A percentile compares a stretch with the other conserved stretches of the same genome.
Evolutionary conservation across 2,888 invertebrate genomes (phyloP).

Genomic region (Leucoptera coffeella): DNA sequence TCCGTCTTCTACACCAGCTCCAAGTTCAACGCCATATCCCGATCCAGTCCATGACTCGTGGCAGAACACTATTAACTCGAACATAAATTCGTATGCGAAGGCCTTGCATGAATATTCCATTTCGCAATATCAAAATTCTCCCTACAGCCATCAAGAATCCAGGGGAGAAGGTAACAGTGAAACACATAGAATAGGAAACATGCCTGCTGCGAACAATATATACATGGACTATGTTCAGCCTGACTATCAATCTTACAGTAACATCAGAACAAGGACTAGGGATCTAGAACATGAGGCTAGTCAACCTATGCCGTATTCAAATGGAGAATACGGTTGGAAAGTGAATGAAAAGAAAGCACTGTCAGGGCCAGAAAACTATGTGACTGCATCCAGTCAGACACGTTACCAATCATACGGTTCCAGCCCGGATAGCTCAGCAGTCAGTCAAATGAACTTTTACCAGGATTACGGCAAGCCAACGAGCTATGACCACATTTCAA

Average conservation of each 20-base stretch:
- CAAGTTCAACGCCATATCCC: slow-evolving; percentile 22
- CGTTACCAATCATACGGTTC: slow-evolving; percentile 15
- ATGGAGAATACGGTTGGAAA: slow-evolving; percentile 47
- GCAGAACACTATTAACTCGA: slow-evolving; percentile 20
- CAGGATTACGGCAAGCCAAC: slow-evolving; percentile 26
- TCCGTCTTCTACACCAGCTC: slow-evolving; percentile 19
- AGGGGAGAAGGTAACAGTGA: slow-evolving; percentile 20
- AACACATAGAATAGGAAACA: slow-evolving; percentile 24
- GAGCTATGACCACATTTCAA: slow-evolving; percentile 22
- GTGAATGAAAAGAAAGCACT: slow-evolving; percentile 25
- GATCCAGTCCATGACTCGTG: slow-evolving; percentile 21
- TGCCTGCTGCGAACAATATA: slow-evolving; percentile 30
- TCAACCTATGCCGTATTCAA: slow-evolving; percentile 26
- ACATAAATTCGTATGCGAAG: slow-evolving; percentile 19
- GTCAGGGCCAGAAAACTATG: slow-evolving; percentile 16
- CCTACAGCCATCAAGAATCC: slow-evolving; percentile 16
- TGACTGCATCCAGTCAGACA: slow-evolving; percentile 16
- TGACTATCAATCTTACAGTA: slow-evolving; percentile 20
- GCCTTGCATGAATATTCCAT: slow-evolving; percentile 22
- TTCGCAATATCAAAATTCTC: slow-evolving; percentile 21
- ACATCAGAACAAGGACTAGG: slow-evolving; percentile 17
- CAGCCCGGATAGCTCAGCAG: slow-evolving; percentile 18
- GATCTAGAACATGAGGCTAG: slow-evolving; percentile 24
- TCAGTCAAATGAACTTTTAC: slow-evolving; percentile 34
- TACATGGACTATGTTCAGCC: slow-evolving; percentile 32